A percentile compares a stretch with the other conserved stretches of the same genome.
These are phyloP conservation scores for Picus viridis DNA, from an alignment of 2,797 vertebrate genomes.

Conservation along the genomic window DNA sequence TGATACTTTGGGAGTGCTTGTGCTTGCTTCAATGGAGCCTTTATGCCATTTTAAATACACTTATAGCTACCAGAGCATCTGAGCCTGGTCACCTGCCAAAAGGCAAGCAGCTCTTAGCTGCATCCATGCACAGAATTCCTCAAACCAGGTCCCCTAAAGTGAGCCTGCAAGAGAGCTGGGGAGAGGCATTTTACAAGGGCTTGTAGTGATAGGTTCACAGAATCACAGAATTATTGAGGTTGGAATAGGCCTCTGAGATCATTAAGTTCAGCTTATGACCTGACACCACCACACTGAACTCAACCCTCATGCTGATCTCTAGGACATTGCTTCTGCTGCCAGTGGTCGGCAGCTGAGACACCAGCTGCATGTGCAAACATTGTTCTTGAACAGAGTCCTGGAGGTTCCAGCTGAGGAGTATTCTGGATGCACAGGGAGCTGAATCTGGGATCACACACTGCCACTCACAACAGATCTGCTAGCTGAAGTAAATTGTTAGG, in stretches of 20 bases:
- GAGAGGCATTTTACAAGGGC: no score
- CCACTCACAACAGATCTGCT: not conserved
- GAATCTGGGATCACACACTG: not conserved
- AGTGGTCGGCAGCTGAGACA: not conserved
- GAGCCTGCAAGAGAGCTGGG: no score
- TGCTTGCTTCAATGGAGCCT: not conserved
- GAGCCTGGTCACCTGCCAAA: not conserved
- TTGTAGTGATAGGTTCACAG: no score
- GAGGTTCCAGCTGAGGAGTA: not conserved
- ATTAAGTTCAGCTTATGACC: no score
- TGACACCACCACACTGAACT: not conserved
- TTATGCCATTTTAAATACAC: not conserved
- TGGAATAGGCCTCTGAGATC: no score
- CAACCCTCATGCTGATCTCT: not conserved
- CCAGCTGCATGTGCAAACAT: not conserved
- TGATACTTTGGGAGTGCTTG: not conserved
- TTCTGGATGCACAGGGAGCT: not conserved
- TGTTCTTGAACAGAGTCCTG: not conserved
- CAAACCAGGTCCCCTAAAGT: not conserved
- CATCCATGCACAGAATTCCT: not conserved
- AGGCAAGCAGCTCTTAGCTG: not conserved
- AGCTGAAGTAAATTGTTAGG: not conserved
- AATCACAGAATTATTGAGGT: no score
- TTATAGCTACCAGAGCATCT: not conserved
- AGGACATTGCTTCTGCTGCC: not conserved